Conservation (phyloP, 2,113 vertebrate species). For the Sinocyclocheilus anshuiensis region DNA sequence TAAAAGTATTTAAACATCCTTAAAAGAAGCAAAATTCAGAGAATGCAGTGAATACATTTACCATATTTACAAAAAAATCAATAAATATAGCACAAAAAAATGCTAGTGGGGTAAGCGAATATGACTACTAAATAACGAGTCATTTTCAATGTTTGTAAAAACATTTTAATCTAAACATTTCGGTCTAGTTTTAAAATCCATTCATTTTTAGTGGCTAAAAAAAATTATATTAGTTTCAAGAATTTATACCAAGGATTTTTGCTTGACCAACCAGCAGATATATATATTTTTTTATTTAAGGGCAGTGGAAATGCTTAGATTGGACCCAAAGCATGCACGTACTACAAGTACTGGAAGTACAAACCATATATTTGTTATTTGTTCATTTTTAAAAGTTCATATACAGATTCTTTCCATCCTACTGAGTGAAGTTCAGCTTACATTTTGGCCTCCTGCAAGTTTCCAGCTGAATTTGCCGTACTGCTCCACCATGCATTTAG, state of each 20-base stretch:
- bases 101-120: not conserved
- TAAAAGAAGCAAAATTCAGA: not conserved
- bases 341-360: not conserved
- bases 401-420: not conserved
- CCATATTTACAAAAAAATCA: not conserved
- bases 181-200: not conserved
- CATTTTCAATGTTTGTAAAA: not conserved
- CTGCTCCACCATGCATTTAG: constrained; percentile 90
- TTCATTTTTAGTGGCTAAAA: not conserved
- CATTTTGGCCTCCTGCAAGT: constrained; percentile 86
- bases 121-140: not conserved
- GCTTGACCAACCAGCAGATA: too few species aligned
- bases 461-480: constrained; percentile 93
- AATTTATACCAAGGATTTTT: too few species aligned
- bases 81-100: not conserved
- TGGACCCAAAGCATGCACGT: not conserved
- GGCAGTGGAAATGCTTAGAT: not conserved
- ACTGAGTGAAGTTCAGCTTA: constrained; percentile 52
- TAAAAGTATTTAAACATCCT: not conserved
- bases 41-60: not conserved
- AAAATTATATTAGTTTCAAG: too few species aligned
- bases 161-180: not conserved
- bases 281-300: too few species aligned
- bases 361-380: not conserved
- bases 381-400: not conserved